A percentile compares a stretch with the other conserved stretches of the same genome.
phyloP scores from a whole-genome alignment of 2,797 vertebrate species.

The Pygocentrus nattereri region DNA sequence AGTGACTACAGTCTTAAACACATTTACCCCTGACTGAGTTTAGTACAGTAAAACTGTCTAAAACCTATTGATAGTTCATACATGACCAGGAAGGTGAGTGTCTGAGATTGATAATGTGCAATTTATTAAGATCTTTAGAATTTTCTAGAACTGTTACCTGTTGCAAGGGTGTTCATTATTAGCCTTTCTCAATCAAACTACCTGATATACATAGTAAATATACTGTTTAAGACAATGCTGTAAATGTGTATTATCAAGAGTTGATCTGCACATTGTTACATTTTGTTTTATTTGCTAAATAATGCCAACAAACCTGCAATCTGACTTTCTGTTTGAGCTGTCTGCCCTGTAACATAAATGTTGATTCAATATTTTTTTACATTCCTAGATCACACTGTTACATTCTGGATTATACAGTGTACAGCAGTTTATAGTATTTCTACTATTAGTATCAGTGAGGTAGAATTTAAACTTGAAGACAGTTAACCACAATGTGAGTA shows the following conservation, averaged over 20 bases:
- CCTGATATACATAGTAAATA: neutral
- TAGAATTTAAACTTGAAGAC: conserved; percentile 21
- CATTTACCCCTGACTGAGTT: neutral
- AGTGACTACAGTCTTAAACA: neutral
- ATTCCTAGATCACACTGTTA: neutral
- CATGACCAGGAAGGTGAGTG: neutral
- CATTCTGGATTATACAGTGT: neutral
- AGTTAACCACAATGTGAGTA: conserved; percentile 4
- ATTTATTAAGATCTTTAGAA: conserved; percentile 9
- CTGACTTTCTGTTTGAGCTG: neutral
- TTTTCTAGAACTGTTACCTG: neutral
- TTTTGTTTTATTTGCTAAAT: neutral
- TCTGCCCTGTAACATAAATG: neutral
- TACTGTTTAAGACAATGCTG: neutral
- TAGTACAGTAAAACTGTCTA: neutral
- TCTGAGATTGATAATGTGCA: neutral
- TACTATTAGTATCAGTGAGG: conserved; percentile 37
- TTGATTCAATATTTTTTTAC: neutral
- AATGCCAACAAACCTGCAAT: neutral
- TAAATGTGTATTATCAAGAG: neutral
- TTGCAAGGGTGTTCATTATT: too few relatives aligned
- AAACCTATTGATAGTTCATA: neutral
- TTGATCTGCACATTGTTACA: neutral
- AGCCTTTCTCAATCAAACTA: neutral
- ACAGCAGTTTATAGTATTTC: neutral